phyloP scores from a whole-genome alignment of 2,888 invertebrate genomes.

The Drosophila subquinaria region DNA sequence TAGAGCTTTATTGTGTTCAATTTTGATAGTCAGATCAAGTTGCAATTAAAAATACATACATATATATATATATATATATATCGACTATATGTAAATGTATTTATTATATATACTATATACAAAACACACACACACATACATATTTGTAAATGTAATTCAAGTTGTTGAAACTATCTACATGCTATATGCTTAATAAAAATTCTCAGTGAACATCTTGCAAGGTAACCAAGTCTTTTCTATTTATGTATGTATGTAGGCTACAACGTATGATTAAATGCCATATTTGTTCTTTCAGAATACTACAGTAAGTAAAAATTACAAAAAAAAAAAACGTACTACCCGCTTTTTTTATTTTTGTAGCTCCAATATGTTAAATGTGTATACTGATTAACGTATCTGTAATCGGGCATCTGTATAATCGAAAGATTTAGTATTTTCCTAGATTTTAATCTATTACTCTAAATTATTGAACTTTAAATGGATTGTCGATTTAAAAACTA shows the following conservation, averaged over 20 bases:
- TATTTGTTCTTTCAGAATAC: neutral
- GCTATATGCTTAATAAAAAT: slow-evolving; percentile 49
- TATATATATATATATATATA: slow-evolving; percentile 21
- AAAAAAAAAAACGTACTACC: neutral
- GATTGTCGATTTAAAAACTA: neutral
- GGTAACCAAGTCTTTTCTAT: slow-evolving; percentile 6
- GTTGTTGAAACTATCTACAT: slow-evolving; percentile 41
- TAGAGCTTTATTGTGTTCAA: slow-evolving; percentile 79
- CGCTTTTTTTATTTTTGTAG: neutral
- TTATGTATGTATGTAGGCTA: neutral
- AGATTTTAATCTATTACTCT: neutral
- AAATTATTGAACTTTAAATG: neutral
- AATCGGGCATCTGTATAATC: neutral
- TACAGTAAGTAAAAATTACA: neutral
- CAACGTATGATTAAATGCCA: neutral
- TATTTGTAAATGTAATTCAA: slow-evolving; percentile 31
- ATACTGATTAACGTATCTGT: neutral
- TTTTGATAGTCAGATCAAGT: slow-evolving; percentile 49
- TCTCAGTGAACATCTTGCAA: slow-evolving; percentile 30
- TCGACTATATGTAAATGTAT: slow-evolving; percentile 14
- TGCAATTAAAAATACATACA: slow-evolving; percentile 42
- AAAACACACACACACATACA: slow-evolving; percentile 17
- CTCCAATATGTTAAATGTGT: too few species aligned
- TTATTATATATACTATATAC: slow-evolving; percentile 18
- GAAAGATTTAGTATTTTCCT: neutral